A percentile compares a stretch with the other conserved stretches of the same genome.
Evolutionary conservation across 2,113 vertebrate genomes (phyloP).

Genomic region (Triplophysa rosa): DNA sequence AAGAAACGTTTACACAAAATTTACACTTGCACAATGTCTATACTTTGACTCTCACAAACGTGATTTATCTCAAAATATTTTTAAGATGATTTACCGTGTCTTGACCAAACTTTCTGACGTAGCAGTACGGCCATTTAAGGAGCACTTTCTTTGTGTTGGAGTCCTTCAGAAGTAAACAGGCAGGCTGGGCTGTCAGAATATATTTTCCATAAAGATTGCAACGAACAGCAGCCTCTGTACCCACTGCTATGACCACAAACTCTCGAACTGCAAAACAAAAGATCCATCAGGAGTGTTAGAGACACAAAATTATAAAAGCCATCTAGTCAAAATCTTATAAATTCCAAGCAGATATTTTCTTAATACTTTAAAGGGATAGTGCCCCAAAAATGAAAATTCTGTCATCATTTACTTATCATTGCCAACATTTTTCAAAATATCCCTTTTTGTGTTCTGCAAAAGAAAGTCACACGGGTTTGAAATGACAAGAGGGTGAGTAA

Average conservation of each 20-base stretch:
- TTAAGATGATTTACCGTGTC: conserved; percentile 78
- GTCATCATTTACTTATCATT: too few relatives aligned
- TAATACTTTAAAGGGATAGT: too few relatives aligned
- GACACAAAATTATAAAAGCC: background rate
- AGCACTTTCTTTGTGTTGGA: conserved; percentile 55
- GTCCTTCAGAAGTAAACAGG: conserved; percentile 75
- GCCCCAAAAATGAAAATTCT: too few relatives aligned
- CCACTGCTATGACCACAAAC: conserved; percentile 78
- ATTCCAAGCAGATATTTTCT: too few relatives aligned
- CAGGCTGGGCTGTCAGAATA: conserved; percentile 65
- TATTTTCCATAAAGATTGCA: conserved; percentile 79
- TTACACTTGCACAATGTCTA: background rate
- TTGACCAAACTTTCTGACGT: conserved; percentile 85
- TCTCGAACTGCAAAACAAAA: conserved; percentile 52
- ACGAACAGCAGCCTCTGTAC: conserved; percentile 77
- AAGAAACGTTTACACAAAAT: background rate
- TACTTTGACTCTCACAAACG: background rate
- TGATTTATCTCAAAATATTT: background rate
- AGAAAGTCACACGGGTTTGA: too few relatives aligned
- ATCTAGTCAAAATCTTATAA: background rate
- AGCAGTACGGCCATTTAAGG: conserved; percentile 84
- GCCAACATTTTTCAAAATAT: too few relatives aligned
- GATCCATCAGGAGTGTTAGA: background rate
- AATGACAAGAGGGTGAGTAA: too few relatives aligned
- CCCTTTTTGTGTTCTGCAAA: too few relatives aligned